phyloP scores from a whole-genome alignment of 1,140 invertebrate genomes.

The Platyura marginata region DNA sequence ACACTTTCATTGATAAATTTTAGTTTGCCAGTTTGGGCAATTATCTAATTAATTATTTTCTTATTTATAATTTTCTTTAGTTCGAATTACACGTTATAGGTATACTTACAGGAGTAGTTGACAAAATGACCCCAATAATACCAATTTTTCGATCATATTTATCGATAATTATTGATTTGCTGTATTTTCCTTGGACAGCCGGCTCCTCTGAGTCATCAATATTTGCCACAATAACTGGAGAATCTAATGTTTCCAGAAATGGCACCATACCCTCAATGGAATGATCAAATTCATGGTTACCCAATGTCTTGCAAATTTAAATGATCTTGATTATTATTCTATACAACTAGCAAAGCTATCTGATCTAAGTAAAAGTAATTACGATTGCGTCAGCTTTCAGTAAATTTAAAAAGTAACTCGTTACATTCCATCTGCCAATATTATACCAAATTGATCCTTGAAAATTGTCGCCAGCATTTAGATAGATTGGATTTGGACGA shows the following conservation, averaged over 20 bases:
- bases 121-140: slow-evolving; percentile 59
- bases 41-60: too few species aligned
- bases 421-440: slow-evolving; percentile 51
- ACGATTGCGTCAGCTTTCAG: slow-evolving; percentile 65
- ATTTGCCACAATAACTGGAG: slow-evolving; percentile 54
- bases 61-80: too few species aligned
- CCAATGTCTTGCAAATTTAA: slow-evolving; percentile 41
- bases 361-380: slow-evolving; percentile 13
- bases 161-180: slow-evolving; percentile 37
- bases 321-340: background rate
- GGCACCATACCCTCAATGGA: slow-evolving; percentile 51
- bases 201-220: slow-evolving; percentile 54
- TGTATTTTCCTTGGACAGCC: slow-evolving; percentile 34
- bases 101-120: slow-evolving; percentile 45
- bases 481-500: slow-evolving; percentile 39
- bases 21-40: slow-evolving; percentile 37
- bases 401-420: slow-evolving; percentile 54
- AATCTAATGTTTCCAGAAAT: slow-evolving; percentile 42
- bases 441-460: slow-evolving; percentile 77
- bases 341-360: background rate
- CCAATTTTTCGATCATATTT: slow-evolving; percentile 47
- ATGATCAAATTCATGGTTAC: slow-evolving; percentile 83
- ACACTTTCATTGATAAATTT: slow-evolving; percentile 47
- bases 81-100: too few species aligned
- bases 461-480: slow-evolving; percentile 73